Conservation (phyloP, 2,113 vertebrate genomes). For the Phoenicopterus ruber region DNA sequence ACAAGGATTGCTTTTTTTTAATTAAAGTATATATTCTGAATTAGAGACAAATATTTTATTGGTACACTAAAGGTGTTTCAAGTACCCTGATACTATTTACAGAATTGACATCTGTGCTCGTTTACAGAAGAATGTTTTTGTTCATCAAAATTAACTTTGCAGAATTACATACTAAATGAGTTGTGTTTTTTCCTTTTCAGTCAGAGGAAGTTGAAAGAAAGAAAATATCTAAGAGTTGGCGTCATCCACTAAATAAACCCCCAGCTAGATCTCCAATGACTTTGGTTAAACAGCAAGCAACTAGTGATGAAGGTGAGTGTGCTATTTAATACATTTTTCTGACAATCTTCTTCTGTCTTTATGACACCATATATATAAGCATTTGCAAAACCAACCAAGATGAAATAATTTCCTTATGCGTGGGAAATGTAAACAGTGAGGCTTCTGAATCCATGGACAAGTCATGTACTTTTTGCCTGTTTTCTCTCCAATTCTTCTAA, state of each 20-base stretch:
- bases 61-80: neutral
- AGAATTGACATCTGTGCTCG: neutral
- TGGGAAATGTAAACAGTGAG: neutral
- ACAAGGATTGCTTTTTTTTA: neutral
- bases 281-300: conserved; percentile 86
- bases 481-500: neutral
- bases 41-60: neutral
- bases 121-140: neutral
- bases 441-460: neutral
- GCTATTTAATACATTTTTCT: neutral
- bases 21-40: neutral
- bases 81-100: neutral
- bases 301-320: conserved; percentile 86
- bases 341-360: neutral
- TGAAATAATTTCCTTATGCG: neutral
- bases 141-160: neutral
- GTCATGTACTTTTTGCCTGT: neutral
- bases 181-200: conserved; percentile 27
- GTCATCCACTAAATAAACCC: conserved; percentile 77
- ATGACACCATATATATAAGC: neutral
- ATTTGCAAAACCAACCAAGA: neutral
- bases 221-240: conserved; percentile 75
- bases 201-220: conserved; percentile 45
- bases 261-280: conserved; percentile 88
- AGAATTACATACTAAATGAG: neutral